Conservation (phyloP, 2,888 invertebrate genomes). For the Griposia aprilina region DNA sequence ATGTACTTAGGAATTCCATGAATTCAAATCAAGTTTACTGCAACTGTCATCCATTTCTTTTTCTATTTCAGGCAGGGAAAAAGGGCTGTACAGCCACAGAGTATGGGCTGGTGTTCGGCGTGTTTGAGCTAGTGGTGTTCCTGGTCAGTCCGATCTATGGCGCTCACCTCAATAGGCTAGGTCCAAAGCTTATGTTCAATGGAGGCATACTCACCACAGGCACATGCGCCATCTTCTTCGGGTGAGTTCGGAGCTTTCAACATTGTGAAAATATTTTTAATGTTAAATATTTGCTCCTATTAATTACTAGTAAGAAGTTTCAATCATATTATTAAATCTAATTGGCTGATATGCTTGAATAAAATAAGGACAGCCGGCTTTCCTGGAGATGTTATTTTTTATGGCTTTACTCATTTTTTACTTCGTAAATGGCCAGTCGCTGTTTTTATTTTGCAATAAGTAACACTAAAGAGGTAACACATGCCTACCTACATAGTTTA, state of each 20-base stretch:
- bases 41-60: background rate
- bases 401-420: constrained; percentile 2
- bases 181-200: constrained; percentile 95
- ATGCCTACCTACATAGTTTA: too few relatives aligned
- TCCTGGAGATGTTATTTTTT: background rate
- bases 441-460: background rate
- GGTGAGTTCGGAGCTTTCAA: constrained; percentile 85
- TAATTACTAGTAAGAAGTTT: background rate
- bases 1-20: background rate
- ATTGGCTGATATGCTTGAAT: background rate
- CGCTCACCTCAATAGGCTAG: constrained; percentile 94
- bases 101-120: constrained; percentile 96
- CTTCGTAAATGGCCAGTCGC: background rate
- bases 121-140: constrained; percentile 96
- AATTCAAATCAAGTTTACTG: background rate
- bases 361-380: background rate
- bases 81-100: constrained; percentile 95
- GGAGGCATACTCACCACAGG: constrained; percentile 96
- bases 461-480: constrained; percentile 13
- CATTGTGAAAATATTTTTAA: background rate
- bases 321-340: background rate
- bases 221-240: constrained; percentile 95
- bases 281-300: background rate
- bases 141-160: constrained; percentile 96
- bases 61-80: constrained; percentile 92